phyloP scores from a whole-genome alignment of 2,888 invertebrate genomes.

The Cerastis rubricosa region DNA sequence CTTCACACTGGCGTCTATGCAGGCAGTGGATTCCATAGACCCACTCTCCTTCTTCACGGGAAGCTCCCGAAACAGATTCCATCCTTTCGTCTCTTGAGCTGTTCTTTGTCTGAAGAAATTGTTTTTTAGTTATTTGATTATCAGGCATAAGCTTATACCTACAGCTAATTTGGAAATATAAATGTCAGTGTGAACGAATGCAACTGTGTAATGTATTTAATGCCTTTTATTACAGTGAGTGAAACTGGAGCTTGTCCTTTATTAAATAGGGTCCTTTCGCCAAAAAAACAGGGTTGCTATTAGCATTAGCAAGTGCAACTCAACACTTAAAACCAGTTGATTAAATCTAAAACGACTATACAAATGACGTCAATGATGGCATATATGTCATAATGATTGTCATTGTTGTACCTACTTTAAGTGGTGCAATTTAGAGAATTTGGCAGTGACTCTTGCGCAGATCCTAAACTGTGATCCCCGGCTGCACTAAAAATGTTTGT shows the following conservation, averaged over 20 bases:
- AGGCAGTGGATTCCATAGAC: slow-evolving; percentile 92
- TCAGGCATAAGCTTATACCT: not conserved
- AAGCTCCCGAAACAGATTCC: slow-evolving; percentile 95
- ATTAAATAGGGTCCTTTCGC: not conserved
- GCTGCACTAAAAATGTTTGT: not conserved
- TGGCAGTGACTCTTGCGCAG: not conserved
- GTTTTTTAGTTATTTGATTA: not conserved
- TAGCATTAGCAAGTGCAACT: not conserved
- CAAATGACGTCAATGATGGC: slow-evolving; percentile 1
- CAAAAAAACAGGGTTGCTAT: not conserved
- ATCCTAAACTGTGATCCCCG: not conserved
- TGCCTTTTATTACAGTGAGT: not conserved
- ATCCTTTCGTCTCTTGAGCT: slow-evolving; percentile 91
- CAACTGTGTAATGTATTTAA: not conserved
- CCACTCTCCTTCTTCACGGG: slow-evolving; percentile 93
- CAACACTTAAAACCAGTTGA: not conserved
- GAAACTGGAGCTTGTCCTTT: not conserved
- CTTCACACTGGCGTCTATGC: slow-evolving; percentile 92
- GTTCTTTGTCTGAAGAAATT: slow-evolving; percentile 85
- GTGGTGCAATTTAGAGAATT: not conserved
- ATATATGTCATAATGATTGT: not conserved
- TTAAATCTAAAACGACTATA: slow-evolving; percentile 8
- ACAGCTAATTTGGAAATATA: slow-evolving; percentile 10
- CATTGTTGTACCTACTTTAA: not conserved
- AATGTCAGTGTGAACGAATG: not conserved